Evolutionary conservation across 2,797 vertebrate genomes (phyloP).

Genomic region (Dromococcyx pavoninus): DNA sequence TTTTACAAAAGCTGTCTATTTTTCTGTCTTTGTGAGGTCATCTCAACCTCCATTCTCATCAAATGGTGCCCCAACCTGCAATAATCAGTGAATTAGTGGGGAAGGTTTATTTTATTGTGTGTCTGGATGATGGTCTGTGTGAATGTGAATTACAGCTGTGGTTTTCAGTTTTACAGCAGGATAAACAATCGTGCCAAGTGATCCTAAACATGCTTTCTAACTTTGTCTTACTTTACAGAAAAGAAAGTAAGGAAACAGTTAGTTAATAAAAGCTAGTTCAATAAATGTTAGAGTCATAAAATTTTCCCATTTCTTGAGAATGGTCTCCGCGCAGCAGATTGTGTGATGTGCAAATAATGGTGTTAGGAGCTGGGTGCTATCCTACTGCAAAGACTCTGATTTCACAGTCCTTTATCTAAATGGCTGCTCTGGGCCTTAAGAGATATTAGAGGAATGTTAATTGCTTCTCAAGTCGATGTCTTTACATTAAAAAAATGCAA

Average conservation of each 20-base stretch:
- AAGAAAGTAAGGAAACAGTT: background rate
- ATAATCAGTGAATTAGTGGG: background rate
- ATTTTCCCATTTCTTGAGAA: background rate
- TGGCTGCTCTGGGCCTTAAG: background rate
- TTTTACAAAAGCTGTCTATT: background rate
- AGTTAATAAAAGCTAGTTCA: background rate
- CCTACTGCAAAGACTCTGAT: background rate
- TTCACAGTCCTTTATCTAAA: background rate
- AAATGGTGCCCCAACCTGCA: background rate
- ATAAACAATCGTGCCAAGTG: background rate
- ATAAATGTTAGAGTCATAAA: background rate
- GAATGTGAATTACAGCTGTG: rapidly evolving
- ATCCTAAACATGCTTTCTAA: background rate
- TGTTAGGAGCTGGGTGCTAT: background rate
- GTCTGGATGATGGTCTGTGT: background rate
- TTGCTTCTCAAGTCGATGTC: background rate
- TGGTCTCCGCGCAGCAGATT: rapidly evolving
- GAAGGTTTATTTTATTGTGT: background rate
- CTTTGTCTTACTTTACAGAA: background rate
- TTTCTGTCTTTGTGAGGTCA: background rate
- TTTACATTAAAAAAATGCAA: background rate
- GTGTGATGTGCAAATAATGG: background rate
- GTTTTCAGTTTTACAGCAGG: background rate
- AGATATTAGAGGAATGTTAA: background rate
- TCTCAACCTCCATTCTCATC: background rate